Evolutionary conservation across 2,113 vertebrate species (phyloP).

Genomic region (Diphyllodes magnificus): DNA sequence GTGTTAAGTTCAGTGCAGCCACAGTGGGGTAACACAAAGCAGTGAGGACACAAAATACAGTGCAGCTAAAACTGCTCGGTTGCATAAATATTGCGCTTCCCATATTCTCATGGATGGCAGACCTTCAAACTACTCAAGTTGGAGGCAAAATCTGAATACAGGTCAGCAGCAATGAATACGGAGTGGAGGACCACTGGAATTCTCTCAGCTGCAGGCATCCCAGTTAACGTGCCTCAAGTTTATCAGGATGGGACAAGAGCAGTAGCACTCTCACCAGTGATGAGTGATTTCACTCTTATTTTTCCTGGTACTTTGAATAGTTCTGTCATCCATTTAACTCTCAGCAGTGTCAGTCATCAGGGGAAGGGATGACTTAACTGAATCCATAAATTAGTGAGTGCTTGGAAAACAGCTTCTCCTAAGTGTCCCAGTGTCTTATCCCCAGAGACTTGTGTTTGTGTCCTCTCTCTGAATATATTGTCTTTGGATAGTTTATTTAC

Average conservation of each 20-base stretch:
- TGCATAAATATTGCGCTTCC: neutral
- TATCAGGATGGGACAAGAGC: neutral
- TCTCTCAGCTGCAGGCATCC: neutral
- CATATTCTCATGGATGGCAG: neutral
- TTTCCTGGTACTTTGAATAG: neutral
- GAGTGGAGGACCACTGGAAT: neutral
- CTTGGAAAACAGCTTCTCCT: neutral
- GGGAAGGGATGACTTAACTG: neutral
- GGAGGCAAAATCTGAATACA: neutral
- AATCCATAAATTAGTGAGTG: neutral
- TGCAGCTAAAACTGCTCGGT: neutral
- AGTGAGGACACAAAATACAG: neutral
- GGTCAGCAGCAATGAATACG: neutral
- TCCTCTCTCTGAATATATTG: neutral
- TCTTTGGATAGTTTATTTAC: neutral
- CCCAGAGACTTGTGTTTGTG: neutral
- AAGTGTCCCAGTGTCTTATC: neutral
- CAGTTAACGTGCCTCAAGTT: neutral
- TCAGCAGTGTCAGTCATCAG: neutral
- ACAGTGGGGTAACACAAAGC: accelerated
- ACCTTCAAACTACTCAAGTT: neutral
- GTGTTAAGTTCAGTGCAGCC: neutral
- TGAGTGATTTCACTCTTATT: neutral
- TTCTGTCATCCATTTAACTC: neutral
- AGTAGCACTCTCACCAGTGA: neutral